phyloP scores from a whole-genome alignment of 2,113 vertebrate genomes.

The Silurus glanis region DNA sequence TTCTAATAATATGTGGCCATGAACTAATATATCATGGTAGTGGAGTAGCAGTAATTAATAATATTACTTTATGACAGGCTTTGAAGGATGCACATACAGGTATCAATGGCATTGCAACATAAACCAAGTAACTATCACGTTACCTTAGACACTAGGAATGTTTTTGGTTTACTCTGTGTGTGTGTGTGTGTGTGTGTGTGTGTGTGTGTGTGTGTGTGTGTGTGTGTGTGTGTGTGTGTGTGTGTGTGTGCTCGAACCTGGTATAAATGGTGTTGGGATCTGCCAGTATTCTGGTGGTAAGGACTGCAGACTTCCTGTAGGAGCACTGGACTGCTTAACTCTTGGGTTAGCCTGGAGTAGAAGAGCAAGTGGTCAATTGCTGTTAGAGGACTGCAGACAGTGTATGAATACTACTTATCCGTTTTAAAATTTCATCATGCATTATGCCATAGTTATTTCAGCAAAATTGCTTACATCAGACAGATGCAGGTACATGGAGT shows the following conservation, averaged over 20 bases:
- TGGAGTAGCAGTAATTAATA: neutral
- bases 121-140: neutral
- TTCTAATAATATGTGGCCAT: too few species aligned
- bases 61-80: neutral
- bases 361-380: neutral
- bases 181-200: neutral
- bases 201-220: neutral
- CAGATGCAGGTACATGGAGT: conserved; percentile 69
- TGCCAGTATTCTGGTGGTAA: conserved; percentile 51
- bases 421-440: neutral
- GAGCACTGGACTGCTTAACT: conserved; percentile 21
- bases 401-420: neutral
- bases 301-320: conserved; percentile 28
- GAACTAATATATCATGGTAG: too few species aligned
- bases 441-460: conserved; percentile 35
- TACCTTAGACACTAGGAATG: neutral
- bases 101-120: neutral
- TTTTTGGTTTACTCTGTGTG: neutral
- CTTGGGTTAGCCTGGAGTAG: conserved; percentile 30
- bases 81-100: neutral
- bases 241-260: conserved; percentile 40
- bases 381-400: neutral
- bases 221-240: neutral
- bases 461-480: conserved; percentile 36
- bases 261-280: conserved; percentile 51